Conservation (phyloP, 2,888 invertebrate genomes). For the Odontothrips loti region DNA sequence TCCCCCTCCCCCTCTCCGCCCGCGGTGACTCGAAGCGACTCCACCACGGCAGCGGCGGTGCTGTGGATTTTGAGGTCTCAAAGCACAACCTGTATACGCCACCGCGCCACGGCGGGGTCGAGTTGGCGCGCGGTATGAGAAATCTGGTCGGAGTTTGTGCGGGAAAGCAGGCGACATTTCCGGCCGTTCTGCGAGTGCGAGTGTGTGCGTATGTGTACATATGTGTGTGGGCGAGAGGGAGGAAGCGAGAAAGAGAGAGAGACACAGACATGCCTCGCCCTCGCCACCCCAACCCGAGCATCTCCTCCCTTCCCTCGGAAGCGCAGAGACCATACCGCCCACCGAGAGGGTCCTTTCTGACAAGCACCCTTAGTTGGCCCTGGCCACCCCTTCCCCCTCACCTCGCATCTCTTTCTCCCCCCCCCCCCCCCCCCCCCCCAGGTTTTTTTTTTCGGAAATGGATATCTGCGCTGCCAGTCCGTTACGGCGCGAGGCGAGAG, state of each 20-base stretch:
- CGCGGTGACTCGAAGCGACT: background rate
- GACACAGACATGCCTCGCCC: background rate
- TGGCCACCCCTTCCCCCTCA: constrained; percentile 28
- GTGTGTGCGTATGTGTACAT: no score
- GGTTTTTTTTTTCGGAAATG: constrained; percentile 8
- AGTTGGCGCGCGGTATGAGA: no score
- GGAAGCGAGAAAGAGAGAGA: no score
- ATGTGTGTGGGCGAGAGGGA: no score
- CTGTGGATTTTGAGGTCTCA: no score
- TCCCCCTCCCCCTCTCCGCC: background rate
- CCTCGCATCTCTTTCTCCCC: constrained; percentile 28
- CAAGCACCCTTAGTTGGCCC: constrained; percentile 28
- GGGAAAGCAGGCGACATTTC: no score
- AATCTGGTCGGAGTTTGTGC: no score
- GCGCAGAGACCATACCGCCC: background rate
- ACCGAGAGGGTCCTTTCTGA: constrained; percentile 18
- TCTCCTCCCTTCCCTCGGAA: background rate
- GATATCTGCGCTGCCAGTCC: constrained; percentile 10
- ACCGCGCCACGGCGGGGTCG: no score
- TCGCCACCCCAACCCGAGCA: background rate
- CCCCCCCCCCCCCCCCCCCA: constrained; percentile 28
- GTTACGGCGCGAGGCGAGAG: constrained; percentile 27
- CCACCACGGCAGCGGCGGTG: no score
- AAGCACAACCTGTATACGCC: no score
- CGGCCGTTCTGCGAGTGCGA: no score